Base-by-base conservation (phyloP, 2,797 vertebrate genomes). In the Lepus townsendii region DNA sequence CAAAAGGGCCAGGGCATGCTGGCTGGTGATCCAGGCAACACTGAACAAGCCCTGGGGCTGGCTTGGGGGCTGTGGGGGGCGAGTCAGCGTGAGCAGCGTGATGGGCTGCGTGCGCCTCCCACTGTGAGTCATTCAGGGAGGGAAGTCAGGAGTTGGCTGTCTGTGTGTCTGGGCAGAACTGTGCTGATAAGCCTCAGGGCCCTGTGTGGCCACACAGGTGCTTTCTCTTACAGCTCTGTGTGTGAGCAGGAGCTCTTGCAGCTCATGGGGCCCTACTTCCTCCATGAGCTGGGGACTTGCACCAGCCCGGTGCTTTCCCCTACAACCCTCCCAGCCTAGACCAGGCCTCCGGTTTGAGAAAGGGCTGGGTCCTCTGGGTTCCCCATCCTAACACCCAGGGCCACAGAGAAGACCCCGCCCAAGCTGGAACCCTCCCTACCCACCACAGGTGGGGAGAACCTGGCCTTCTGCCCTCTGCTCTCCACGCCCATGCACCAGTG, bases 371-470 rank as follows among this genome's bases (percentile, higher is more conserved):
- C 52, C 71, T 86, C 26, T 42, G 63, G 16, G 63, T 77, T 57
- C 77, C 32, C 69, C 20, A 16, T 14, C 35, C 42, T 88, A n/a
- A 66, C 1, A 7, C 35, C 32, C 42, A 38, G 35, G 69, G 65
- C 50, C 83, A 52, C 16, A 66, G 63, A 68, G 11, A 54, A 73
- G 65, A 72, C 47, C 22, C 79, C 26, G 42, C n/a, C 76, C 66
- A 72, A 52, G 16, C 57, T 35, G 65, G 60, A 47, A 2, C 73
- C 47, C 38, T 63, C 32, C 57, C 50, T 65, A 7, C 30, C 69
- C 78, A 73, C 17, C 78, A 77, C 20, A 27, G 8, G 62, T 4
- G 83, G 42, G 90, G 82, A 90, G 68, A 93, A 47, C 66, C 32
- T 24, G 42, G 68, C 38, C 47, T 86, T 83, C 65, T 12, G 32